Percentiles rank a stretch among this genome's conserved stretches.
Conservation (phyloP, 2,888 invertebrate genomes). For the Electrophaes corylata region DNA sequence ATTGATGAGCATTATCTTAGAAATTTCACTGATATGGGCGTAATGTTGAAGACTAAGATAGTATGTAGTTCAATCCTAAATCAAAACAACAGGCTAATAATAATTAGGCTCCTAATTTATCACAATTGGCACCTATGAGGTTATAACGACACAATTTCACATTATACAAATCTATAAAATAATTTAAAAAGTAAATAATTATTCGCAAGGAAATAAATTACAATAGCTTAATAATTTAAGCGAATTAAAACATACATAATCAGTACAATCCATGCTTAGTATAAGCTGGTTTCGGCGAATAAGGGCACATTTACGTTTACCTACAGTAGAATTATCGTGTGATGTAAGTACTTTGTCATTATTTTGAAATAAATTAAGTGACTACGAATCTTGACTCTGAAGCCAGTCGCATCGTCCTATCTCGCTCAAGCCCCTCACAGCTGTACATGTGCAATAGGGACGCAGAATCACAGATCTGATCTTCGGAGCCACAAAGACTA, state of each 20-base stretch:
- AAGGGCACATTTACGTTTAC: background rate
- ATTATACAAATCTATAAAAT: slow-evolving; percentile 53
- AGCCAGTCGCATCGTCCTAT: background rate
- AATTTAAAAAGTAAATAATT: slow-evolving; percentile 60
- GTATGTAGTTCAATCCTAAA: slow-evolving; percentile 44
- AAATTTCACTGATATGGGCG: background rate
- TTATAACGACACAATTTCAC: slow-evolving; percentile 55
- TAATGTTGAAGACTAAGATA: slow-evolving; percentile 1
- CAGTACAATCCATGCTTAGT: slow-evolving; percentile 21
- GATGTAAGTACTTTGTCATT: background rate
- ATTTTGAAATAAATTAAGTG: background rate
- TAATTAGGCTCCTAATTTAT: slow-evolving; percentile 79
- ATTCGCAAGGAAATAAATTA: slow-evolving; percentile 73
- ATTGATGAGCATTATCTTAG: no score
- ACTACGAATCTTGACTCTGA: background rate
- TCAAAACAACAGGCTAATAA: slow-evolving; percentile 51
- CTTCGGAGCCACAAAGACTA: background rate
- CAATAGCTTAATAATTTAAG: slow-evolving; percentile 48
- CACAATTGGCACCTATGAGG: slow-evolving; percentile 82
- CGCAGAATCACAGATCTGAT: background rate
- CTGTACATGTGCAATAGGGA: background rate
- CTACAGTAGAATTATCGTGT: background rate
- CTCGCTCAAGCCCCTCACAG: background rate
- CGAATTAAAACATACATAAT: slow-evolving; percentile 30
- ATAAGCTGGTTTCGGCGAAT: slow-evolving; percentile 3